phyloP scores from a whole-genome alignment of 2,888 invertebrate species.

The Apocheima hispidaria region DNA sequence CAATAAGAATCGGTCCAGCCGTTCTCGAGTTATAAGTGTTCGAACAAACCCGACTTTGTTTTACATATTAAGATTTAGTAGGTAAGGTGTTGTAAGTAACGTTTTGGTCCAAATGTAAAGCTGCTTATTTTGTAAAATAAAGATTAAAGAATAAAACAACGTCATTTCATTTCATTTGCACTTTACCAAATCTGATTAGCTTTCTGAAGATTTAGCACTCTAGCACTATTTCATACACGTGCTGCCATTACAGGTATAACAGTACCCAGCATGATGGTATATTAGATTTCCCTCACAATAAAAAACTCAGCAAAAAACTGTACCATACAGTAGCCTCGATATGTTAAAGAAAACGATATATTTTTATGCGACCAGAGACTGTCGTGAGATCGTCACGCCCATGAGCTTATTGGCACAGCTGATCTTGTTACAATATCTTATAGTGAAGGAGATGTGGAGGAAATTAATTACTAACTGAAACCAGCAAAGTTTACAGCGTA shows the following conservation, averaged over 20 bases:
- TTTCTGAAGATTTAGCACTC: constrained; percentile 10
- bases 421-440: constrained; percentile 38
- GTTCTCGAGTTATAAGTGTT: too few species aligned
- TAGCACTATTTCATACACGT: constrained; percentile 23
- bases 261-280: neutral
- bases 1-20: too few species aligned
- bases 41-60: too few species aligned
- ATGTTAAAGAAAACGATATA: constrained; percentile 18
- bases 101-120: too few species aligned
- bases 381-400: constrained; percentile 43
- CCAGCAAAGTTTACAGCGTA: too few species aligned
- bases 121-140: too few species aligned
- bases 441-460: constrained; percentile 8
- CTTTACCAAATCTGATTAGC: constrained; percentile 8
- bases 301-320: constrained; percentile 4
- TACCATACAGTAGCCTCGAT: constrained; percentile 11
- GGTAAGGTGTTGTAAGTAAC: too few species aligned
- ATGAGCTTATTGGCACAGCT: constrained; percentile 41
- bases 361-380: constrained; percentile 18
- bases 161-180: neutral
- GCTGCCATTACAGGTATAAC: neutral
- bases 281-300: constrained; percentile 7
- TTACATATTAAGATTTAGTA: too few species aligned
- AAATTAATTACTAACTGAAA: constrained; percentile 1
- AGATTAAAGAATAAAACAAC: too few species aligned